phyloP scores from a whole-genome alignment of 2,797 vertebrate genomes.

The Xenentodon cancila region DNA sequence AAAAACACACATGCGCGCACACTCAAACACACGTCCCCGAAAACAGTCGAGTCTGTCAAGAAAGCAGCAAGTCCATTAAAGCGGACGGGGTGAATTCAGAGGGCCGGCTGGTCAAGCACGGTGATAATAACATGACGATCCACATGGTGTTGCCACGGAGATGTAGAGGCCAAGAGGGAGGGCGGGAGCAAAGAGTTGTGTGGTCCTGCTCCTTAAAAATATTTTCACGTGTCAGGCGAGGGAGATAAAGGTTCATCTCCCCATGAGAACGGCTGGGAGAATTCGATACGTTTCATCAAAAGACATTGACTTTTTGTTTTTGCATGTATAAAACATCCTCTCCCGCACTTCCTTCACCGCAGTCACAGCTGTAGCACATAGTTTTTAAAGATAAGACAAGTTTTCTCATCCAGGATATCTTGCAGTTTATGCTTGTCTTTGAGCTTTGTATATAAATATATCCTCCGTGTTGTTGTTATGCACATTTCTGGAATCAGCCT shows the following conservation, averaged over 20 bases:
- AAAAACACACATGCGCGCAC: background rate
- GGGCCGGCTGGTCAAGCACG: slow-evolving; percentile 59
- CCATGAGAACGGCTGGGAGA: slow-evolving; percentile 34
- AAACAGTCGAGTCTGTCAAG: slow-evolving; percentile 44
- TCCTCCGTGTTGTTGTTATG: no score
- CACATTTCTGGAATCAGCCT: no score
- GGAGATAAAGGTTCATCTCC: slow-evolving; percentile 50
- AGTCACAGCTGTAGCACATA: no score
- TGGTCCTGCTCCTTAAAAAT: slow-evolving; percentile 61
- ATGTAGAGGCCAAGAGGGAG: slow-evolving; percentile 35
- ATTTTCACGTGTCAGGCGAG: slow-evolving; percentile 50
- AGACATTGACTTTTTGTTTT: background rate
- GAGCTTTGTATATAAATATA: no score
- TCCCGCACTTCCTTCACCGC: no score
- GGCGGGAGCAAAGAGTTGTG: slow-evolving; percentile 49
- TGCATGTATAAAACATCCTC: background rate
- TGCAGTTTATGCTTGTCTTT: no score
- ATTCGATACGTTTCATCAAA: slow-evolving; percentile 20
- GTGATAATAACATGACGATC: slow-evolving; percentile 66
- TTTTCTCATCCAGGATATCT: no score
- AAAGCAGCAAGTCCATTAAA: slow-evolving; percentile 63
- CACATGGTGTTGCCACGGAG: slow-evolving; percentile 57
- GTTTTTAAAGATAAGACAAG: no score
- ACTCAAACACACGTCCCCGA: background rate
- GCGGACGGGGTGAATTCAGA: slow-evolving; percentile 57